phyloP scores from a whole-genome alignment of 1,140 invertebrate genomes.

The Metopolophium dirhodum region DNA sequence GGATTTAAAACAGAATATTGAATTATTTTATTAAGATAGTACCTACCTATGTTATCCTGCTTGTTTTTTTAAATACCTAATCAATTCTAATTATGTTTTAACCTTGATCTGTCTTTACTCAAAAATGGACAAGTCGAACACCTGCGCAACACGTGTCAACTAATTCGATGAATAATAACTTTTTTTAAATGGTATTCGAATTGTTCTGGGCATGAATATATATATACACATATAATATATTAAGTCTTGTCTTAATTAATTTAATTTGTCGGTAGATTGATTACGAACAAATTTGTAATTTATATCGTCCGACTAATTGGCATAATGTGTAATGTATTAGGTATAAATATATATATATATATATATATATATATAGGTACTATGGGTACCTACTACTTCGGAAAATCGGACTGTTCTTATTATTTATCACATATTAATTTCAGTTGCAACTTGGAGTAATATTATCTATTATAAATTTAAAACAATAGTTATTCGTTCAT shows the following conservation, averaged over 20 bases:
- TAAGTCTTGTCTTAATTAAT: background rate
- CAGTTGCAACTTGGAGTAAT: background rate
- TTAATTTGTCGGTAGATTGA: background rate
- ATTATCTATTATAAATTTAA: background rate
- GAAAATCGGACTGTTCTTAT: background rate
- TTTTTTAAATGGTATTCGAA: background rate
- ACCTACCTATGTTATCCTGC: background rate
- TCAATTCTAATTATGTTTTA: slow-evolving; percentile 10
- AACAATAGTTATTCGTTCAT: background rate
- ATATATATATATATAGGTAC: no score
- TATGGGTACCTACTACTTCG: background rate
- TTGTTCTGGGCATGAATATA: background rate
- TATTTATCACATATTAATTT: background rate
- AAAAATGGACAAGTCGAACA: background rate
- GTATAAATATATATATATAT: background rate
- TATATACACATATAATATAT: background rate
- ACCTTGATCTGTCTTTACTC: background rate
- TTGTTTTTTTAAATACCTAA: background rate
- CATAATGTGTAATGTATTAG: background rate
- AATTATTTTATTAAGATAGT: background rate
- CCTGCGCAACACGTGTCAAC: slow-evolving; percentile 4
- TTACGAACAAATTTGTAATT: background rate
- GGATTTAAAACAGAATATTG: background rate
- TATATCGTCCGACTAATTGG: background rate
- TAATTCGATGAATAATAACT: background rate